Percentiles rank a stretch among this genome's conserved stretches.
Evolutionary conservation across 2,797 vertebrate genomes (phyloP).

Genomic region (Decapterus maruadsi): DNA sequence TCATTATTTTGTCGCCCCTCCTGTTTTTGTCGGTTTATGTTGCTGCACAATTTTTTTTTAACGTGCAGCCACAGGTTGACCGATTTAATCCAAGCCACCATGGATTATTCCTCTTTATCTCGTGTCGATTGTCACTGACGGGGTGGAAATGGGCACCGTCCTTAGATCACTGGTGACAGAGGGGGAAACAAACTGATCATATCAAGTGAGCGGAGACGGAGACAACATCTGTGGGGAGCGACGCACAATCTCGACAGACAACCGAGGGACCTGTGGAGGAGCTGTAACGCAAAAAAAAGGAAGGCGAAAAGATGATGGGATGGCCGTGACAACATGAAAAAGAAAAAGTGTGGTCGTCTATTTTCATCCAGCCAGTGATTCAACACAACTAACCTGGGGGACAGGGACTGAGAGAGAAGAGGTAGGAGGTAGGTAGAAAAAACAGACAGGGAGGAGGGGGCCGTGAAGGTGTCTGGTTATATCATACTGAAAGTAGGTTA

Average conservation of each 20-base stretch:
- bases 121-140: conserved; percentile 56
- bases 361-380: conserved; percentile 82
- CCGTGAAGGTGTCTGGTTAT: conserved; percentile 75
- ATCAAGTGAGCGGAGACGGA: conserved; percentile 56
- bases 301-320: conserved; percentile 72
- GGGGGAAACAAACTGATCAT: conserved; percentile 49
- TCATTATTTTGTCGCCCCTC: not conserved
- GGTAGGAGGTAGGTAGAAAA: conserved; percentile 78
- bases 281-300: conserved; percentile 35
- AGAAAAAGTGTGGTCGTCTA: conserved; percentile 85
- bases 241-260: conserved; percentile 61
- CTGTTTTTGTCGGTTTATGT: not conserved
- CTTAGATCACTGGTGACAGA: conserved; percentile 40
- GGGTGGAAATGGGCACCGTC: conserved; percentile 59
- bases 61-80: conserved; percentile 77
- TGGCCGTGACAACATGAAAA: conserved; percentile 88
- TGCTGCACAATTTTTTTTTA: conserved; percentile 35
- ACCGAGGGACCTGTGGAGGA: conserved; percentile 77
- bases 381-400: conserved; percentile 81
- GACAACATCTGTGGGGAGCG: conserved; percentile 73
- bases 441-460: conserved; percentile 60
- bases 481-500: conserved; percentile 81
- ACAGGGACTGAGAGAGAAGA: conserved; percentile 78
- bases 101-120: conserved; percentile 68
- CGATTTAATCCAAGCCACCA: conserved; percentile 64